Percentiles rank a stretch among this genome's conserved stretches.
These are phyloP conservation scores for Kryptopterus vitreolus DNA, from an alignment of 2,797 vertebrate species.

Conservation along the genomic window DNA sequence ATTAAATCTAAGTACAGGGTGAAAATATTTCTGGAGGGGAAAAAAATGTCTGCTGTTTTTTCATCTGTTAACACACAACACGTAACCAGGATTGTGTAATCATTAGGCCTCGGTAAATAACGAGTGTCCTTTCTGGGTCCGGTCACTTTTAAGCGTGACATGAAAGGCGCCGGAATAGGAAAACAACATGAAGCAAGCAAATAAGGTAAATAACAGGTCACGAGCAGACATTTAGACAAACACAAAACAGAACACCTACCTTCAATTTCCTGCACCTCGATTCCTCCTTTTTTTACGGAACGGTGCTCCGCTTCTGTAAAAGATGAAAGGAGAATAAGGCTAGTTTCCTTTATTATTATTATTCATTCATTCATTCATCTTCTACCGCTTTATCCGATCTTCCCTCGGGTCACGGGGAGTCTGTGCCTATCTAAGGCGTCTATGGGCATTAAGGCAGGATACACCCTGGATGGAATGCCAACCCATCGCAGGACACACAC, in stretches of 20 bases:
- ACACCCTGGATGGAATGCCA: too few relatives aligned
- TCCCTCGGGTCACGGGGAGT: too few relatives aligned
- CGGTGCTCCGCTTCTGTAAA: slow-evolving; percentile 88
- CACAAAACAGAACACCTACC: slow-evolving; percentile 65
- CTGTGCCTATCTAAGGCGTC: too few relatives aligned
- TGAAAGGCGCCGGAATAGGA: neutral
- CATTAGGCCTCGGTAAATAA: neutral
- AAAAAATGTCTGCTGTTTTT: neutral
- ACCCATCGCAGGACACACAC: too few relatives aligned
- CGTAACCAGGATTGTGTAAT: neutral
- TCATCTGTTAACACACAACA: too few relatives aligned
- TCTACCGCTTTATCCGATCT: too few relatives aligned
- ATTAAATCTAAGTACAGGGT: slow-evolving; percentile 24
- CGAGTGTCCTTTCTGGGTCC: neutral
- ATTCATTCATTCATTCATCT: too few relatives aligned
- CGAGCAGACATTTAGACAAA: neutral
- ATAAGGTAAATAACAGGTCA: slow-evolving; percentile 5
- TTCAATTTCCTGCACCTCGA: slow-evolving; percentile 88
- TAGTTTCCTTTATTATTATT: slow-evolving; percentile 10
- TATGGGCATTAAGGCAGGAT: too few relatives aligned
- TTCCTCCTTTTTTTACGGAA: slow-evolving; percentile 95
- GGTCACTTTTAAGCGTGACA: slow-evolving; percentile 7
- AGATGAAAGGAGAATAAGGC: neutral
- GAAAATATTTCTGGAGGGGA: slow-evolving; percentile 11
- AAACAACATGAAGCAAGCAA: slow-evolving; percentile 2